A percentile compares a stretch with the other conserved stretches of the same genome.
These are phyloP conservation scores for Pammene aurita DNA, from an alignment of 2,888 invertebrate genomes.

Conservation along the genomic window DNA sequence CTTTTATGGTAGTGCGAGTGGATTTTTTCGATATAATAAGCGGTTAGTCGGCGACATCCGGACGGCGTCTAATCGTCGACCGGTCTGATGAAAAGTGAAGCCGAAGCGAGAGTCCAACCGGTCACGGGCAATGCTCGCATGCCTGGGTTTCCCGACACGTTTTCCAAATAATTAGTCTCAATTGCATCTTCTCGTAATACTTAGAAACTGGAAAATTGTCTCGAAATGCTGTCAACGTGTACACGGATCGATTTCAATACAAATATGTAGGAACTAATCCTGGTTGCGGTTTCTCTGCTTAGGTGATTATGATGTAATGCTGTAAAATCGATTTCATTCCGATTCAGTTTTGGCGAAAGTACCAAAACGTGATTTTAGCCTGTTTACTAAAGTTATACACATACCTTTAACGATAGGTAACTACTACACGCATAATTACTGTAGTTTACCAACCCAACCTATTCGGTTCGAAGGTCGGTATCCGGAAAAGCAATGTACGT, in stretches of 20 bases:
- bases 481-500: slow-evolving; percentile 20
- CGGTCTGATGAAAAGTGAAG: slow-evolving; percentile 47
- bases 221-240: slow-evolving; percentile 8
- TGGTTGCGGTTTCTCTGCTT: slow-evolving; percentile 26
- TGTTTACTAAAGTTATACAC: slow-evolving; percentile 17
- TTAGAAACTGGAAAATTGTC: slow-evolving; percentile 28
- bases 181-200: slow-evolving; percentile 37
- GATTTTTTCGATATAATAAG: slow-evolving; percentile 31
- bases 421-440: background rate
- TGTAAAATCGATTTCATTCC: slow-evolving; percentile 11
- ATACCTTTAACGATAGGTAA: background rate
- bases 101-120: slow-evolving; percentile 46
- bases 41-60: slow-evolving; percentile 28
- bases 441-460: background rate
- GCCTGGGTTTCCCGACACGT: slow-evolving; percentile 41
- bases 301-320: slow-evolving; percentile 20
- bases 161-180: slow-evolving; percentile 46
- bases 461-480: slow-evolving; percentile 17
- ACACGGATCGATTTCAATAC: slow-evolving; percentile 1
- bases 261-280: slow-evolving; percentile 21
- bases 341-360: slow-evolving; percentile 29
- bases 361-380: background rate
- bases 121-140: slow-evolving; percentile 39
- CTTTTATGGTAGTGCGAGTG: background rate
- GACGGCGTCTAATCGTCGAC: slow-evolving; percentile 25